These are phyloP conservation scores for Aurelia aurita DNA, from an alignment of 30 jellyfish, hydroid and myxozoan species.

Conservation along the genomic window DNA sequence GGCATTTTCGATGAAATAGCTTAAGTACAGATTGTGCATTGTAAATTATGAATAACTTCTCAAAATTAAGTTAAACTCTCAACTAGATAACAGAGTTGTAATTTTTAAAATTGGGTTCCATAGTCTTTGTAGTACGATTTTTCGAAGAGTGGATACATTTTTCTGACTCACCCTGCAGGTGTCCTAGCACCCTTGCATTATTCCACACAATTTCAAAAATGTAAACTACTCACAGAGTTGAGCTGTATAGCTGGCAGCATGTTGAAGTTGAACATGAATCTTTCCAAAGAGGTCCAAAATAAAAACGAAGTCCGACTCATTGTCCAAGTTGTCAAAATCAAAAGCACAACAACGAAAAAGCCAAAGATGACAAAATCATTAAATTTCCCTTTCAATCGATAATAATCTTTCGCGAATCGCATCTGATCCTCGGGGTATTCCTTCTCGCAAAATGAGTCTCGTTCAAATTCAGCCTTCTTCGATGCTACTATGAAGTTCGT, in stretches of 20 bases:
- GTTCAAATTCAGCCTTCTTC: slow-evolving; percentile 40
- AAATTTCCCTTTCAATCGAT: slow-evolving; percentile 58
- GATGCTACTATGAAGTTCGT: slow-evolving; percentile 24
- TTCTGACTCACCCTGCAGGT: too few species aligned
- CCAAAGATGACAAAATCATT: slow-evolving; percentile 33
- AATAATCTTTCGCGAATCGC: slow-evolving; percentile 39
- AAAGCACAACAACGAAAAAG: slow-evolving; percentile 19
- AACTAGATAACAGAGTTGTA: too few species aligned
- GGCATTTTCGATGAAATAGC: too few species aligned
- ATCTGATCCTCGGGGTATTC: slow-evolving; percentile 45
- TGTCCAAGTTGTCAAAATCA: slow-evolving; percentile 55
- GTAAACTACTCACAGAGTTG: slow-evolving; percentile 20
- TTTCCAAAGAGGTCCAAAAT: slow-evolving; percentile 20
- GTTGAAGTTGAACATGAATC: slow-evolving; percentile 11
- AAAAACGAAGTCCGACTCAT: slow-evolving; percentile 38
- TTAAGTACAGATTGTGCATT: too few species aligned
- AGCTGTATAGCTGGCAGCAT: slow-evolving; percentile 25
- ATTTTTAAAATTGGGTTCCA: too few species aligned
- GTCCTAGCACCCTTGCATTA: too few species aligned
- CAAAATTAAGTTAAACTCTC: too few species aligned
- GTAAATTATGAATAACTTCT: too few species aligned
- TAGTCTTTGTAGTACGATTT: too few species aligned
- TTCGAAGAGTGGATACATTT: too few species aligned
- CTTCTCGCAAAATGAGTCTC: slow-evolving; percentile 13
- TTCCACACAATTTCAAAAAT: too few species aligned